These are phyloP conservation scores for Brachionus sp. DNA, from an alignment of 1,140 invertebrate species.

Conservation along the genomic window DNA sequence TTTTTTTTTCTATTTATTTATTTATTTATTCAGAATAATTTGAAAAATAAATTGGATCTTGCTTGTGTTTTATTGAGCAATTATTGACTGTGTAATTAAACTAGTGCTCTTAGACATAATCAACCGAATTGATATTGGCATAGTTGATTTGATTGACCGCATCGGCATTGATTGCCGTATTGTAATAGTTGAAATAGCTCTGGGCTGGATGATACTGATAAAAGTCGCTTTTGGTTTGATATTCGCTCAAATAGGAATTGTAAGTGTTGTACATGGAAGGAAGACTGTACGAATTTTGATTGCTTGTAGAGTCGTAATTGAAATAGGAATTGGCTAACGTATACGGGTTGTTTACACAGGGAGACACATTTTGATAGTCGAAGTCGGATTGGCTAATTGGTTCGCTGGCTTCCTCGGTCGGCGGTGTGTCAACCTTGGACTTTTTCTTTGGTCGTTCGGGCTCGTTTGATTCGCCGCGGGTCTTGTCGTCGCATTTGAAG, in stretches of 20 bases:
- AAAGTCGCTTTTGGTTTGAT: background rate
- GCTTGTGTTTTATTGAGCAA: background rate
- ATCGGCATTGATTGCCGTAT: background rate
- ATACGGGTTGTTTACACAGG: background rate
- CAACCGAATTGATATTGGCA: background rate
- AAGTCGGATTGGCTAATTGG: background rate
- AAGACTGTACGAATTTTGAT: background rate
- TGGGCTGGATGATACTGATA: background rate
- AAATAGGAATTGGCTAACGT: background rate
- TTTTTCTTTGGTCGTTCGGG: background rate
- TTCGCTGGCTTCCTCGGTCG: background rate
- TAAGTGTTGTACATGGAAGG: background rate
- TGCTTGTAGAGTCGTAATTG: background rate
- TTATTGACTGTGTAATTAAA: background rate
- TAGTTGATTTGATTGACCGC: background rate
- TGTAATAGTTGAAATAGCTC: background rate
- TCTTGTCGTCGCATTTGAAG: constrained; percentile 69
- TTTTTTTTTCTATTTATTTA: background rate
- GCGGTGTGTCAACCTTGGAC: background rate
- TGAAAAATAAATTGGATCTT: background rate
- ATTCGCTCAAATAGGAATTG: background rate
- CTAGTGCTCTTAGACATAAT: background rate
- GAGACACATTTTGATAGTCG: background rate
- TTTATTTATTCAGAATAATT: background rate
- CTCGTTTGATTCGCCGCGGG: background rate